Evolutionary conservation across 2,113 vertebrate genomes (phyloP).

Genomic region (Coregonus clupeaformis): DNA sequence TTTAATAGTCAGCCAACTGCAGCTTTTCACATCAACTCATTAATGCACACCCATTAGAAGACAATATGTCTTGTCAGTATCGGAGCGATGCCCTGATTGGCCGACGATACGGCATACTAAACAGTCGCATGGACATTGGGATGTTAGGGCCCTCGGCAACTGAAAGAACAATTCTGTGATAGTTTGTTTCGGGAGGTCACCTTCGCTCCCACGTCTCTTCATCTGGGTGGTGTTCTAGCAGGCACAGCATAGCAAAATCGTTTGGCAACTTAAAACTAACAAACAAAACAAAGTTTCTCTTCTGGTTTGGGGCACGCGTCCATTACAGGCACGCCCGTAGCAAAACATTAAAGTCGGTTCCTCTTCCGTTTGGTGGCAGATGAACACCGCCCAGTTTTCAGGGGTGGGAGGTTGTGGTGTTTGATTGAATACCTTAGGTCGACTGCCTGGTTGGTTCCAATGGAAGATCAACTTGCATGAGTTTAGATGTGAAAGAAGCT

Average conservation of each 20-base stretch:
- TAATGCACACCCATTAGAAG: slow-evolving; percentile 48
- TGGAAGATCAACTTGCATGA: slow-evolving; percentile 72
- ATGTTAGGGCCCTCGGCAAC: neutral
- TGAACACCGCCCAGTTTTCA: too few species aligned
- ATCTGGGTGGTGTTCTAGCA: too few species aligned
- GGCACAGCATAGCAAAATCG: too few species aligned
- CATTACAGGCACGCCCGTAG: too few species aligned
- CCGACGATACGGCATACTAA: slow-evolving; percentile 7
- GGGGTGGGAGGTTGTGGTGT: neutral
- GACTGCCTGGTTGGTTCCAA: slow-evolving; percentile 22
- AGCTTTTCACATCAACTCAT: slow-evolving; percentile 20
- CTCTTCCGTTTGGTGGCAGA: neutral
- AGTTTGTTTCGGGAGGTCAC: slow-evolving; percentile 15
- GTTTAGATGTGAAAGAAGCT: slow-evolving; percentile 49
- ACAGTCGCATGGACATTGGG: slow-evolving; percentile 3
- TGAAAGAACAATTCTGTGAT: slow-evolving; percentile 22
- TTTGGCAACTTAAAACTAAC: too few species aligned
- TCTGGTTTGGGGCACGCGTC: too few species aligned
- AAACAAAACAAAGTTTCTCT: too few species aligned
- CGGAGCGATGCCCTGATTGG: neutral
- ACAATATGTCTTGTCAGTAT: neutral
- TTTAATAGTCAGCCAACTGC: neutral
- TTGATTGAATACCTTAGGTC: neutral
- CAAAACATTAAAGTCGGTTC: neutral
- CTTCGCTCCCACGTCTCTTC: too few species aligned